Conservation (phyloP, 2,888 invertebrate species). For the Melolontha melolontha region DNA sequence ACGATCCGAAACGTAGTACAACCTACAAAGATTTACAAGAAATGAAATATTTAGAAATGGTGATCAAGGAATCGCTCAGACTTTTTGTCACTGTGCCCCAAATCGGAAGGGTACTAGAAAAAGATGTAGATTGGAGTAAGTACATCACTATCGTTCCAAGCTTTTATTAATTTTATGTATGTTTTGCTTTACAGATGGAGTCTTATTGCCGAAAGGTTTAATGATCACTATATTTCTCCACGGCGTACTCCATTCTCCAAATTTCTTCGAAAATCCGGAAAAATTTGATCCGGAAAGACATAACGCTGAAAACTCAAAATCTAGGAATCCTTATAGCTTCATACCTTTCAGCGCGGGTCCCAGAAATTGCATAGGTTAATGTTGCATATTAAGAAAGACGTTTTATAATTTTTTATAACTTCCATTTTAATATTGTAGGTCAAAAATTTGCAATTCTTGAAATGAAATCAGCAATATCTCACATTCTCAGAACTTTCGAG, state of each 20-base stretch:
- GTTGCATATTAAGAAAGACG: constrained; percentile 25
- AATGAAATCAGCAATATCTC: too few relatives aligned
- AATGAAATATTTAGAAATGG: constrained; percentile 63
- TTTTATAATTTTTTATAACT: too few relatives aligned
- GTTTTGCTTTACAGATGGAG: constrained; percentile 49
- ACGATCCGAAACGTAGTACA: too few relatives aligned
- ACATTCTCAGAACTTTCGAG: too few relatives aligned
- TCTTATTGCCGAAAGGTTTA: constrained; percentile 60
- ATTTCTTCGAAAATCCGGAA: constrained; percentile 69
- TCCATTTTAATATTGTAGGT: too few relatives aligned
- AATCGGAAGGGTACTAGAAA: constrained; percentile 63
- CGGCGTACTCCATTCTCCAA: constrained; percentile 67
- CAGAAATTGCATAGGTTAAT: constrained; percentile 71
- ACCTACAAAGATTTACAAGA: too few relatives aligned
- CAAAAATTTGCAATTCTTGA: too few relatives aligned
- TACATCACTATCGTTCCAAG: background rate
- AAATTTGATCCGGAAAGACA: constrained; percentile 70
- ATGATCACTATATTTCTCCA: constrained; percentile 64
- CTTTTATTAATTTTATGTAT: constrained; percentile 18
- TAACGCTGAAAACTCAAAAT: constrained; percentile 58
- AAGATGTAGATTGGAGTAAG: constrained; percentile 60
- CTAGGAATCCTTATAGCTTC: constrained; percentile 68
- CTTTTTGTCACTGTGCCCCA: constrained; percentile 69
- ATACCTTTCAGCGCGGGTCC: constrained; percentile 75
- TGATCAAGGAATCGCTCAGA: constrained; percentile 69